Conservation (phyloP, 2,797 vertebrate species). For the Lemur catta region DNA sequence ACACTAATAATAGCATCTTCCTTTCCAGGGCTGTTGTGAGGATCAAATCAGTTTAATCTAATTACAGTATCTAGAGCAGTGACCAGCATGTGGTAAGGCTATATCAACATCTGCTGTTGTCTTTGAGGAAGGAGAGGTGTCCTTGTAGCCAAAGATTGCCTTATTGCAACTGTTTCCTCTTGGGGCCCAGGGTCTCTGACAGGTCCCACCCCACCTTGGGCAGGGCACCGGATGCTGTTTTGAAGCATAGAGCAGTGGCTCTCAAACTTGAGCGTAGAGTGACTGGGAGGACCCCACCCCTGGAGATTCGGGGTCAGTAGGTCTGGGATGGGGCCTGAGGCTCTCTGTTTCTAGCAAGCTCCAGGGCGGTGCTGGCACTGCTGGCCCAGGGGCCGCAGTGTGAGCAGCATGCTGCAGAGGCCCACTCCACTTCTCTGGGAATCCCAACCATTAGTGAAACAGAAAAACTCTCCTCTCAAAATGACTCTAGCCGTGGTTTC, state of each 20-base stretch:
- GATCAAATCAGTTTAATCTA: neutral
- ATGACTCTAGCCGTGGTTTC: neutral
- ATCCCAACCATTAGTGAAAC: slow-evolving; percentile 2
- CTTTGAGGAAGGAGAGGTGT: neutral
- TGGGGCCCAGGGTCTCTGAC: neutral
- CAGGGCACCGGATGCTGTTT: neutral
- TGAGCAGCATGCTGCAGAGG: neutral
- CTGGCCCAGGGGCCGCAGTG: neutral
- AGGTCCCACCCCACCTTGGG: neutral
- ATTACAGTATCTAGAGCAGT: neutral
- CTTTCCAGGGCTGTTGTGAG: neutral
- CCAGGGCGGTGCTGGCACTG: neutral
- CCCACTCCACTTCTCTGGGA: slow-evolving; percentile 3
- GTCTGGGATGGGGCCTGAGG: neutral
- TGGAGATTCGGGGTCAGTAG: neutral
- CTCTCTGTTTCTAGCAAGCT: neutral
- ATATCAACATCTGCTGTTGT: neutral
- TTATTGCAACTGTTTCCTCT: neutral
- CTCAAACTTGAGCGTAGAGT: neutral
- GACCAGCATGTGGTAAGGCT: neutral
- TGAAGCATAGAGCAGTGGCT: neutral
- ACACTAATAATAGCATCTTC: neutral
- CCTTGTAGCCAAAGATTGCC: neutral
- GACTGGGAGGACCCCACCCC: neutral
- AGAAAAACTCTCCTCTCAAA: slow-evolving; percentile 29